A percentile compares a stretch with the other conserved stretches of the same genome.
Conservation (phyloP, 2,888 invertebrate species). For the Aquatica leii region DNA sequence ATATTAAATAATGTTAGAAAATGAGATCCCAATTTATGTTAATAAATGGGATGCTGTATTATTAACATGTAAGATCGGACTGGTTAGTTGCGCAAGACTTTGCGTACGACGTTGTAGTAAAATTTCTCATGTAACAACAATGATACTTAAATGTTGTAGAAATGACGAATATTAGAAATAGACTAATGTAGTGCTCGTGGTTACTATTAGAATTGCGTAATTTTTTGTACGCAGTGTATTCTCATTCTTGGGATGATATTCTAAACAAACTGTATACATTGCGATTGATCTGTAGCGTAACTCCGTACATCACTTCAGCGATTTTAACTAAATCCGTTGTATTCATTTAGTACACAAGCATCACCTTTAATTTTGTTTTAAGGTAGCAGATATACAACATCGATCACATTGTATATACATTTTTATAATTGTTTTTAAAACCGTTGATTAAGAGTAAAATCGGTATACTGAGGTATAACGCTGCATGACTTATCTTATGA, state of each 20-base stretch:
- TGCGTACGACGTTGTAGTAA: conserved; percentile 17
- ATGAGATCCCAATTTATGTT: conserved; percentile 19
- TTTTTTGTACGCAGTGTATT: conserved; percentile 16
- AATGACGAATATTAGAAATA: conserved; percentile 28
- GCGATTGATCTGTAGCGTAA: conserved; percentile 1
- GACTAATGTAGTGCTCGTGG: conserved; percentile 29
- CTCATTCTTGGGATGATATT: conserved; percentile 4
- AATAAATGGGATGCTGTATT: conserved; percentile 17
- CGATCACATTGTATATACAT: conserved; percentile 9
- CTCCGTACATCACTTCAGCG: background rate
- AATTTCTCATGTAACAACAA: conserved; percentile 24
- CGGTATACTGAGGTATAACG: conserved; percentile 4
- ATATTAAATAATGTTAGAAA: conserved; percentile 45
- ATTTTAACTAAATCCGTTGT: background rate
- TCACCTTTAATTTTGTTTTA: conserved; percentile 8
- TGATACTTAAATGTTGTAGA: conserved; percentile 33
- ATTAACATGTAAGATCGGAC: conserved; percentile 18
- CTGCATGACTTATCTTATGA: conserved; percentile 13
- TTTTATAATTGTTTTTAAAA: conserved; percentile 12
- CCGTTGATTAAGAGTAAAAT: conserved; percentile 9
- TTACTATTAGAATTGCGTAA: conserved; percentile 29
- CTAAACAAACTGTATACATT: conserved; percentile 12
- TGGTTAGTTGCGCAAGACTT: conserved; percentile 13
- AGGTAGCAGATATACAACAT: conserved; percentile 3
- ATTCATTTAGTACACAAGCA: too few species aligned